These are phyloP conservation scores for Carlito syrichta DNA, from an alignment of 2,113 vertebrate species.

Conservation along the genomic window DNA sequence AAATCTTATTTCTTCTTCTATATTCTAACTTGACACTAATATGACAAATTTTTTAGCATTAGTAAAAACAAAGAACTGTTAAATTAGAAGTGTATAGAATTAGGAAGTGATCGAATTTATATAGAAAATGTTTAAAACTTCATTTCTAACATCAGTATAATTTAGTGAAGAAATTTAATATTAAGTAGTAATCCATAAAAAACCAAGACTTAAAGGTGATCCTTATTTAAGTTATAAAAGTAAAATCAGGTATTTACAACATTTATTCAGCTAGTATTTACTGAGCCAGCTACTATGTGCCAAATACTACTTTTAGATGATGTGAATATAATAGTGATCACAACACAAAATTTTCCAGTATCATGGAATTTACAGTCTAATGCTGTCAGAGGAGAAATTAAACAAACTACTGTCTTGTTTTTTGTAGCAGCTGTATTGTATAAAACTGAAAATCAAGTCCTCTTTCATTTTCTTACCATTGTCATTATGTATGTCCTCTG, in stretches of 20 bases:
- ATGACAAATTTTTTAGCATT: neutral
- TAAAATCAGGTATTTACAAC: neutral
- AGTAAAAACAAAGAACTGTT: neutral
- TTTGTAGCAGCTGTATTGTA: neutral
- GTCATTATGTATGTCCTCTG: neutral
- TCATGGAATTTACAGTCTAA: neutral
- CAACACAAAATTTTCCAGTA: neutral
- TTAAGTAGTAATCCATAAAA: conserved; percentile 13
- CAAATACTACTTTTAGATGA: neutral
- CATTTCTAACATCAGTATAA: conserved; percentile 1
- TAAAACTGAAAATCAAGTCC: conserved; percentile 17
- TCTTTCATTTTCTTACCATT: conserved; percentile 1
- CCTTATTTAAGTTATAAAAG: conserved; percentile 19
- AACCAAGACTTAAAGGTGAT: neutral
- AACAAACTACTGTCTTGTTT: neutral
- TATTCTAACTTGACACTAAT: neutral
- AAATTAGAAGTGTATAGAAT: neutral
- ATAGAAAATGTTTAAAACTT: neutral
- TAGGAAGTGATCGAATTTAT: neutral
- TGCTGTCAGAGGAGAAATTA: neutral
- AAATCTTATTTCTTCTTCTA: neutral
- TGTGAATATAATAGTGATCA: neutral
- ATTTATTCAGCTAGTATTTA: neutral
- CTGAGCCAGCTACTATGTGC: neutral
- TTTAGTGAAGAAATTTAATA: neutral